Base-by-base conservation (phyloP, 2,113 vertebrate genomes). In the Sisor rabdophorus region DNA sequence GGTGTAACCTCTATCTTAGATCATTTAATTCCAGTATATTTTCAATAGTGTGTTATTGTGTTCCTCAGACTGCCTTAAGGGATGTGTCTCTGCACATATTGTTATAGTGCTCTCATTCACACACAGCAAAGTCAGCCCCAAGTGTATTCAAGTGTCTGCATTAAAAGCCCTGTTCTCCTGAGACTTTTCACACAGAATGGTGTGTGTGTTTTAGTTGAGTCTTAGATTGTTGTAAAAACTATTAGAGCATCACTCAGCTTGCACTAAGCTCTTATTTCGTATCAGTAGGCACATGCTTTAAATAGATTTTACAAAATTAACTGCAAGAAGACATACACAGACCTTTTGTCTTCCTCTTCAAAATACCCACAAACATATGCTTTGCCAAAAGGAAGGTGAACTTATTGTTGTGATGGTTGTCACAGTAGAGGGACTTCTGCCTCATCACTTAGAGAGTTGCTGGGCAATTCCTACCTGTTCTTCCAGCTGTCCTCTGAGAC, bases 381-480 rank as follows among this genome's bases (percentile, higher is more conserved):
- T 63, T 11, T 55, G 24, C 60, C 59, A 53, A 60, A 56, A 55
- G 36, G 36, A 26, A 20, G 50, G 76, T 70, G n/a, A 30, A 58
- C 22, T 44, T 48, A 55, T 32, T 78, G 44, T 26, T 81, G 64
- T 48, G 69, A 73, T 60, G 71, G 76, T 65, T 70, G 67, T 52
- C 52, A 77, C 65, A 36, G 74, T 32, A 60, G 56, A 76, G 36
- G 55, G 61, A 71, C 17, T 17, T 56, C 76, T 63, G 36, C 72
- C 75, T 79, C 81, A 76, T 84, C 80, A 76, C 24, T 3, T 53
- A 47, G 63, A 26, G 73, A 52, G 59, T 70, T 52, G 54, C 75
- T 32, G 65, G 73, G 53, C 54, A 72, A 77, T 85, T 63, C 60
- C 10, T 68, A 68, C 47, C 24, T 68, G 44, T 68, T 68, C 44